A percentile compares a stretch with the other conserved stretches of the same genome.
These are phyloP conservation scores for Potamarius usumacintae DNA, from an alignment of 2,113 vertebrate genomes.

Conservation along the genomic window DNA sequence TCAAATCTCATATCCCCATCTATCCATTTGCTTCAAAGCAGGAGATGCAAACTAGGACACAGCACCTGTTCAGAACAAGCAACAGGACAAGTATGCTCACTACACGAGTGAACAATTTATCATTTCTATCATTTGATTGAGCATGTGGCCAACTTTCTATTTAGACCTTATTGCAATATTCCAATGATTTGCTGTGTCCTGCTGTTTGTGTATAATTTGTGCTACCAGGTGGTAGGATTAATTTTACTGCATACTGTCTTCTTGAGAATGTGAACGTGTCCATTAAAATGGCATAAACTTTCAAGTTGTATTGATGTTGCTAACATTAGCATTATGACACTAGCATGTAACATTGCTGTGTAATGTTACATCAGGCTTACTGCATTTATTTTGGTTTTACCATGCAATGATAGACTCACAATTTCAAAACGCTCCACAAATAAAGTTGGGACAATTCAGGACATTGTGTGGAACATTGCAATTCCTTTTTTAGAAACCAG, in stretches of 20 bases:
- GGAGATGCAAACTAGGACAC: neutral
- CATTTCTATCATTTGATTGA: constrained; percentile 18
- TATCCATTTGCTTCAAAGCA: neutral
- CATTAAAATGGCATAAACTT: neutral
- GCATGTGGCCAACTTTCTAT: neutral
- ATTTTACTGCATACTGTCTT: neutral
- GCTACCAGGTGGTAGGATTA: neutral
- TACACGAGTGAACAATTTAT: neutral
- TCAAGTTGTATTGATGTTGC: neutral
- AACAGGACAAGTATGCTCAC: constrained; percentile 4
- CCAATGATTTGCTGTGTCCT: constrained; percentile 12
- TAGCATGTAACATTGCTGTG: too few relatives aligned
- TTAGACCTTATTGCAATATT: constrained; percentile 16
- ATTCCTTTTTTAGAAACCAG: neutral
- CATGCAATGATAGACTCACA: neutral
- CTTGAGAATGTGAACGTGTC: neutral
- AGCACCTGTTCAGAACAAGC: constrained; percentile 27
- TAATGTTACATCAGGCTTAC: neutral
- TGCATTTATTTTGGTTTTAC: neutral
- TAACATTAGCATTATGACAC: neutral
- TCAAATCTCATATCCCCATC: neutral
- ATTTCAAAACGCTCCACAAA: neutral
- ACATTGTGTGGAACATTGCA: neutral
- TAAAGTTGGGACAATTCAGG: neutral
- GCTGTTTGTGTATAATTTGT: constrained; percentile 8